These are phyloP conservation scores for Acanthurus tractus DNA, from an alignment of 2,797 vertebrate species.

Conservation along the genomic window DNA sequence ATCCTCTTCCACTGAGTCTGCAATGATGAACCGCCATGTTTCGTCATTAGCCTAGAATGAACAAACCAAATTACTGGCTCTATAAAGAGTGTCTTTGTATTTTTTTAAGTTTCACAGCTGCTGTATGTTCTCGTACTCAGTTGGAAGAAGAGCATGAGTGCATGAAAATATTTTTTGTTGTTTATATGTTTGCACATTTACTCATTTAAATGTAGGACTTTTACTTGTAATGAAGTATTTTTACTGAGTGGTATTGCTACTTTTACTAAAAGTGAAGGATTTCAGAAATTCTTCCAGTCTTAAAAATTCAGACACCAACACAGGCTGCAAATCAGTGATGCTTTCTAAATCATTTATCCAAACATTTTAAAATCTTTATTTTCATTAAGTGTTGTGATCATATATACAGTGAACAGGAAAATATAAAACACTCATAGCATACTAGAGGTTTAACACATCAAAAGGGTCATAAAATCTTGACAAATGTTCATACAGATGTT, in stretches of 20 bases:
- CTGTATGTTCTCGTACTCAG: no score
- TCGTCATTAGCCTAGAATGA: no score
- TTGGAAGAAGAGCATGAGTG: no score
- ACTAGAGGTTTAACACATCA: background rate
- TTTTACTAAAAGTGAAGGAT: background rate
- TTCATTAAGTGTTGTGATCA: constrained; percentile 21
- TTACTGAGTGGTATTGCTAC: background rate
- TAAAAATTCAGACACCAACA: background rate
- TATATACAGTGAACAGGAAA: constrained; percentile 21
- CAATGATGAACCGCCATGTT: no score
- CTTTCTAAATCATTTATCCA: constrained; percentile 16
- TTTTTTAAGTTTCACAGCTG: no score
- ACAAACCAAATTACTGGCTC: no score
- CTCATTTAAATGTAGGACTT: background rate
- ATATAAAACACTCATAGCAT: background rate
- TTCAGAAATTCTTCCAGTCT: background rate
- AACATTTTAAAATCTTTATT: constrained; percentile 18
- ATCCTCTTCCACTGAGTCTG: no score
- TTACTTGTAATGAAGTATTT: background rate
- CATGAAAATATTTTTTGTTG: background rate
- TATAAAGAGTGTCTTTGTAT: no score
- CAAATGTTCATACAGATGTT: background rate
- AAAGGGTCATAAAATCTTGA: background rate
- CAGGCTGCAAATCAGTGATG: background rate
- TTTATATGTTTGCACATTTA: background rate